Evolutionary conservation across 1,140 invertebrate species (phyloP).

Genomic region (Cryptotermes secundus): DNA sequence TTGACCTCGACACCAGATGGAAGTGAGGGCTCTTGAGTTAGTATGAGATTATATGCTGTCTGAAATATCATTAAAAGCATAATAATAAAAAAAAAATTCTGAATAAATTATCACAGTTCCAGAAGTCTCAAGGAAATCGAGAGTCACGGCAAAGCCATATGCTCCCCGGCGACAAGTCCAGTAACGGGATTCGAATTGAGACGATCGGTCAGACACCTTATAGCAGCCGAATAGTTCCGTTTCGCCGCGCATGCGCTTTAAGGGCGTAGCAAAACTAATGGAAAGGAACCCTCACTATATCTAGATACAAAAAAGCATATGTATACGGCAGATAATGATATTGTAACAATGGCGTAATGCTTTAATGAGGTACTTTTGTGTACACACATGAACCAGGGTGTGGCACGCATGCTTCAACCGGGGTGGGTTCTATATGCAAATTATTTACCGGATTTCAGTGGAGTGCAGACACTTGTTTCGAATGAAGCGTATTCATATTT

Average conservation of each 20-base stretch:
- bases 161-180: neutral
- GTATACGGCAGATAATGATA: neutral
- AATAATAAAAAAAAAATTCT: no score
- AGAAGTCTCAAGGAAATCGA: no score
- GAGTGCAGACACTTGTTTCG: neutral
- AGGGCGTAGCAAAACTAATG: neutral
- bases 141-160: no score
- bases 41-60: no score
- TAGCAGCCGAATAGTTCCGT: neutral
- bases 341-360: neutral
- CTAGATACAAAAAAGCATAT: no score
- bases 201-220: no score
- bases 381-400: conserved; percentile 10
- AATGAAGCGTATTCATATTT: neutral
- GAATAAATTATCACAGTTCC: no score
- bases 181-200: neutral
- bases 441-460: neutral
- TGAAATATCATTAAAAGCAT: no score
- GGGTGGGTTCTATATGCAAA: conserved; percentile 19
- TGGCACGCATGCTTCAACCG: neutral
- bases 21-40: no score
- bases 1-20: no score
- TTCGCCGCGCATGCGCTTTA: neutral
- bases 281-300: no score
- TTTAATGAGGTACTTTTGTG: conserved; percentile 4